Base-by-base conservation (phyloP, 2,888 invertebrate species). In the Tiliacea aurago region DNA sequence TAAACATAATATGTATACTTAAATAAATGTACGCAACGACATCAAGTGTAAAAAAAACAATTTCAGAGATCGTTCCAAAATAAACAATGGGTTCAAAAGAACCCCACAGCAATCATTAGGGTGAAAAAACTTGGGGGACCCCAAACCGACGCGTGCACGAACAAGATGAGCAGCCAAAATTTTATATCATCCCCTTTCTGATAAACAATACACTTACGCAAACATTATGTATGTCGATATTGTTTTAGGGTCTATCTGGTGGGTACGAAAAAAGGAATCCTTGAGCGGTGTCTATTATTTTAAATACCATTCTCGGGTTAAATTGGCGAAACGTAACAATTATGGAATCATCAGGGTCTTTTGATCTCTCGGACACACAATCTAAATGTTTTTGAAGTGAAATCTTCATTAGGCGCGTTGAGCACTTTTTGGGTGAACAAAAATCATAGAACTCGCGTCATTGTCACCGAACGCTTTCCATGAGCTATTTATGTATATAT, bases 31-130 rank as follows among this genome's bases (percentile, higher is more conserved):
- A 81, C 81, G 81, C 76, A 75, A 77, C 73, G 76, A 80, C 77
- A 82, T 80, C 81, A 84, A 85, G 78, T 84, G 75, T 87, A 89
- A 86, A 87, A 88, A 86, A 88, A 85, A 87, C 87, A 87, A 90
- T 87, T 88, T 85, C 86, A 85, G 84, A 88, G 88, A 89, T 85
- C 84, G 88, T 85, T 90, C 86, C 86, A 90, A 91, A 92, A 89
- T 90, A 93, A 93, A 93, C 92, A 93, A 93, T 92, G 91, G 92
- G 88, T 90, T 87, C 90, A 90, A 88, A 90, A 90, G 87, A 78
- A 90, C 93, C 93, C 91, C 89, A 88, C 82, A 90, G 90, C 91
- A 91, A 92, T 92, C 89, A 91, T 93, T 93, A 93, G 91, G 91
- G 91, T 89, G 89, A 92, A 93, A 93, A 92, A 91, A 87, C 85